Evolutionary conservation across 2,113 vertebrate genomes (phyloP).

Genomic region (Archocentrus centrarchus): DNA sequence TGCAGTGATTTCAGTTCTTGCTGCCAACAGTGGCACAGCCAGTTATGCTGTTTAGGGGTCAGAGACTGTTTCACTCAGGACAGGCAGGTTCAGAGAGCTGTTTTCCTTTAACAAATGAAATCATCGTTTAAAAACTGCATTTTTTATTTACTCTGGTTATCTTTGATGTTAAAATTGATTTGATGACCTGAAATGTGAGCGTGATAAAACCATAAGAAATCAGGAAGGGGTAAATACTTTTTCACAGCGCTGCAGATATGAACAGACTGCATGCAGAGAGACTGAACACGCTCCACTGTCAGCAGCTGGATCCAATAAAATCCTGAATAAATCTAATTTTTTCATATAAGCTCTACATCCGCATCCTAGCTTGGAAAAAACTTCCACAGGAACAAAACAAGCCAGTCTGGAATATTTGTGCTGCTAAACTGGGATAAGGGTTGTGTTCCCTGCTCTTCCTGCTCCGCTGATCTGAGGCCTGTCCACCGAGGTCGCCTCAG

Average conservation of each 20-base stretch:
- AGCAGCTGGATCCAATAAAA: no score
- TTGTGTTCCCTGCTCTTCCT: background rate
- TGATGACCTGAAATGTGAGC: background rate
- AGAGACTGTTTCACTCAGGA: background rate
- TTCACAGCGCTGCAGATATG: background rate
- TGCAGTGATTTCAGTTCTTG: no score
- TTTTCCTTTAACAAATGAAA: background rate
- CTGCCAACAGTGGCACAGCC: no score
- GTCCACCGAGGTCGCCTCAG: background rate
- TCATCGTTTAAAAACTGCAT: background rate
- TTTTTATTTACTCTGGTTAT: background rate
- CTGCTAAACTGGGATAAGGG: background rate
- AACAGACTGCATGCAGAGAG: background rate
- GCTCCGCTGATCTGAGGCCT: no score
- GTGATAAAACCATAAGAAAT: background rate
- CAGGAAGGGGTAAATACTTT: rapidly evolving
- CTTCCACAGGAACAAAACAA: background rate
- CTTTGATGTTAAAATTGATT: background rate
- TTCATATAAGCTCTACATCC: background rate
- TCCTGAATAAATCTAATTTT: background rate
- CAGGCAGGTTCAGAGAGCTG: no score
- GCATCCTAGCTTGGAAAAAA: background rate
- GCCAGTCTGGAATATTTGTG: background rate
- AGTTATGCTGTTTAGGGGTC: background rate
- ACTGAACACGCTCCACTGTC: background rate